A percentile compares a stretch with the other conserved stretches of the same genome.
phyloP scores from a whole-genome alignment of 1,140 invertebrate species.

The Sipha flava region DNA sequence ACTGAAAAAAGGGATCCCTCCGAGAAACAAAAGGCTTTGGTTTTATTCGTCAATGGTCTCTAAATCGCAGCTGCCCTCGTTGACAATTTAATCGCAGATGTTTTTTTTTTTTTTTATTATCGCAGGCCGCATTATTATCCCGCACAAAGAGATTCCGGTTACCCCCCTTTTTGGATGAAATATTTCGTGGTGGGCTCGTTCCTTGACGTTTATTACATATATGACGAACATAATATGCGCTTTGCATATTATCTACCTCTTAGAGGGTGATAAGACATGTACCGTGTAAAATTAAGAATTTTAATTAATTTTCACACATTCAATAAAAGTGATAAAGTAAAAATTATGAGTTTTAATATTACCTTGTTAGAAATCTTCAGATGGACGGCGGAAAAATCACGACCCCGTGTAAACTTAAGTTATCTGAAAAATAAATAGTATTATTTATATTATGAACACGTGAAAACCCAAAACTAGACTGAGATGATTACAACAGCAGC shows the following conservation, averaged over 20 bases:
- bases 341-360: too few species aligned
- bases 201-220: constrained; percentile 24
- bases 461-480: background rate
- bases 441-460: background rate
- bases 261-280: background rate
- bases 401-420: background rate
- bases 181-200: background rate
- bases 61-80: constrained; percentile 30
- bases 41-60: constrained; percentile 20
- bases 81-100: constrained; percentile 33
- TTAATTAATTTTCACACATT: background rate
- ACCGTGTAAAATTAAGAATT: background rate
- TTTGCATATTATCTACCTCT: background rate
- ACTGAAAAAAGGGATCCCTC: background rate
- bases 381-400: background rate
- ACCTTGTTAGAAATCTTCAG: background rate
- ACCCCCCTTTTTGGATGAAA: constrained; percentile 15
- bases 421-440: background rate
- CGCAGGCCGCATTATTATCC: constrained; percentile 22
- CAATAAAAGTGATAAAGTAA: too few species aligned
- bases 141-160: constrained; percentile 25
- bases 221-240: constrained; percentile 6
- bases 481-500: background rate
- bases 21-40: constrained; percentile 20
- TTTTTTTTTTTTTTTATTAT: constrained; percentile 12